A percentile compares a stretch with the other conserved stretches of the same genome.
Conservation (phyloP, 2,113 vertebrate species). For the Pelvicachromis taeniatus region DNA sequence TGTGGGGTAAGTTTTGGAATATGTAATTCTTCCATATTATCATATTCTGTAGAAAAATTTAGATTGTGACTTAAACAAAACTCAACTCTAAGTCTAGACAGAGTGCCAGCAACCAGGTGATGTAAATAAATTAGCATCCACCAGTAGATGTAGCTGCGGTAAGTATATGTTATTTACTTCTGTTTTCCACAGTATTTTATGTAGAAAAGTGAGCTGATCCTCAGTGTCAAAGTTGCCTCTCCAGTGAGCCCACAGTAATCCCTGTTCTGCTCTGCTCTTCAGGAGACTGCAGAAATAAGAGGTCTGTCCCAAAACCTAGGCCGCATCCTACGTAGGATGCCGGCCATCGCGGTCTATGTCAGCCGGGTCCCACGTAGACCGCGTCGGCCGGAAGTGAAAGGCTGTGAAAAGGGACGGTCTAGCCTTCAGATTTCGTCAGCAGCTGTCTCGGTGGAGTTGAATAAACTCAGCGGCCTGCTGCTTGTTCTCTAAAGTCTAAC, state of each 20-base stretch:
- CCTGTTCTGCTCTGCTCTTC: neutral
- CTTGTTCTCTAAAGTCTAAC: no score
- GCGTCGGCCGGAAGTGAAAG: no score
- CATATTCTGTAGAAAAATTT: neutral
- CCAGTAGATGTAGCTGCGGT: neutral
- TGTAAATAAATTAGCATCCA: accelerated
- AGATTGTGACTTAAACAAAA: neutral
- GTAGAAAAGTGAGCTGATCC: neutral
- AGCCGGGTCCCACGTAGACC: no score
- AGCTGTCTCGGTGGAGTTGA: no score
- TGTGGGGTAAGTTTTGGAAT: neutral
- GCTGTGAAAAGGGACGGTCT: no score
- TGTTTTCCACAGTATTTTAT: neutral
- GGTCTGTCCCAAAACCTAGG: no score
- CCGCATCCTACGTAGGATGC: no score
- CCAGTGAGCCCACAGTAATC: neutral
- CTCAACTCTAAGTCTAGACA: neutral
- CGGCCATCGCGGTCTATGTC: no score
- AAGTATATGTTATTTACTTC: neutral
- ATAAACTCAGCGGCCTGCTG: no score
- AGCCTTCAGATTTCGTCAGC: no score
- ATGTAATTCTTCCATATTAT: neutral
- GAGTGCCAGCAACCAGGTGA: neutral
- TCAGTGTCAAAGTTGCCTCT: neutral
- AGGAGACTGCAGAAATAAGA: neutral